Percentiles rank a stretch among this genome's conserved stretches.
Evolutionary conservation across 2,797 vertebrate genomes (phyloP).

Genomic region (Neosalanx taihuensis): DNA sequence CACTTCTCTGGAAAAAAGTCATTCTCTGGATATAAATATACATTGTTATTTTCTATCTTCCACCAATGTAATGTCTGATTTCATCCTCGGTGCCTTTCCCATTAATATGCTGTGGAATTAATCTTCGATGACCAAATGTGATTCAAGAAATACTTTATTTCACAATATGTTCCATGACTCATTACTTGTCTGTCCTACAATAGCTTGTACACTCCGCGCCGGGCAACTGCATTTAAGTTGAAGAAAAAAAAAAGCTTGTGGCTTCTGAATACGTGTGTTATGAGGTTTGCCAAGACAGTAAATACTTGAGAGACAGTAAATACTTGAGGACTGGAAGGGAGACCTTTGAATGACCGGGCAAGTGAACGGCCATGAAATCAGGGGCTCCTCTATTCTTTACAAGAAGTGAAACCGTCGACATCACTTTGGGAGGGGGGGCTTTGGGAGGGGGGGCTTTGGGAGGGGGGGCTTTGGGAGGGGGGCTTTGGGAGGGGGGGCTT

Average conservation of each 20-base stretch:
- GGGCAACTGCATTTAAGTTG: constrained; percentile 48
- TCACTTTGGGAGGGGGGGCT: constrained; percentile 58
- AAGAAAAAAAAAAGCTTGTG: constrained; percentile 47
- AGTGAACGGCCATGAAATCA: constrained; percentile 67
- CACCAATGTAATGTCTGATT: constrained; percentile 46
- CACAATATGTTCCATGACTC: constrained; percentile 68
- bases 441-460: too few species aligned
- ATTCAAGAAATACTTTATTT: constrained; percentile 56
- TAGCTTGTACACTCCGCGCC: constrained; percentile 51
- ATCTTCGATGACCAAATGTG: constrained; percentile 55
- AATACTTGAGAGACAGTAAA: constrained; percentile 65
- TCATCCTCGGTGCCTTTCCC: constrained; percentile 56
- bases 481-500: too few species aligned
- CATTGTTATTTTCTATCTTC: constrained; percentile 44
- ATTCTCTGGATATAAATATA: not conserved
- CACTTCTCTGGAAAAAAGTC: constrained; percentile 8
- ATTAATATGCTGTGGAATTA: constrained; percentile 58
- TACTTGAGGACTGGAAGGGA: constrained; percentile 66
- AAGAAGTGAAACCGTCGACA: constrained; percentile 60
- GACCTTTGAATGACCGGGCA: constrained; percentile 64
- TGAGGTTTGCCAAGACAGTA: constrained; percentile 67
- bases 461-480: too few species aligned
- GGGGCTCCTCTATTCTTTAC: constrained; percentile 56
- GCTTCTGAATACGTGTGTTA: constrained; percentile 45
- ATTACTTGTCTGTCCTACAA: constrained; percentile 47